phyloP scores from a whole-genome alignment of 64 coral and sea anemone genomes.

The Trachythela sp. region DNA sequence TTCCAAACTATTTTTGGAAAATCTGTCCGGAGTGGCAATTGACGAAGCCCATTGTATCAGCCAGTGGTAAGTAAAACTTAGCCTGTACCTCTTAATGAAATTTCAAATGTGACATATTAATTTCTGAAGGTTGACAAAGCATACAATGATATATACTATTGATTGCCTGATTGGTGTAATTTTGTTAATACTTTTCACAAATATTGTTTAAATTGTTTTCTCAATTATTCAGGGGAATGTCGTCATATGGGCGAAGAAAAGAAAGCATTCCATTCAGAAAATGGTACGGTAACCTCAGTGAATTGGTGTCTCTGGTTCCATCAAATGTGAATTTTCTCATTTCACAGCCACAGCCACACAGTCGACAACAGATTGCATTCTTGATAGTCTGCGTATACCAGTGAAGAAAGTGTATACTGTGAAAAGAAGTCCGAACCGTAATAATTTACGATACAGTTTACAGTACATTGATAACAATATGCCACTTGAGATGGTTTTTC shows the following conservation, averaged over 20 bases:
- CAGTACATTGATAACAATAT: conserved; percentile 20
- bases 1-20: not conserved
- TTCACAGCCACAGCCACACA: not conserved
- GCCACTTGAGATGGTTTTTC: conserved; percentile 3
- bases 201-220: not conserved
- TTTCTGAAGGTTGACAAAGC: not conserved
- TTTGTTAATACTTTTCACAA: not conserved
- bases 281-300: not conserved
- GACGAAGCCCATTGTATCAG: conserved; percentile 11
- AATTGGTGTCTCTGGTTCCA: conserved; percentile 10
- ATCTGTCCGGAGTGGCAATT: not conserved
- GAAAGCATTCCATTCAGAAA: not conserved
- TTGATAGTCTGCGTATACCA: not conserved
- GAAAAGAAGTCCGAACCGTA: not conserved
- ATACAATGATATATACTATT: not conserved
- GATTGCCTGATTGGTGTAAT: not conserved
- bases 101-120: not conserved
- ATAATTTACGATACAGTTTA: conserved; percentile 3
- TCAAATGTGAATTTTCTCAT: not conserved
- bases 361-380: not conserved
- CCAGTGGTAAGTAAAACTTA: not conserved
- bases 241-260: not conserved
- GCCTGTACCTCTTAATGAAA: not conserved
- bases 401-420: conserved; percentile 1
- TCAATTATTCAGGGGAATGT: not conserved